A percentile compares a stretch with the other conserved stretches of the same genome.
phyloP scores from a whole-genome alignment of 2,113 vertebrate species.

The Cephalopterus ornatus region DNA sequence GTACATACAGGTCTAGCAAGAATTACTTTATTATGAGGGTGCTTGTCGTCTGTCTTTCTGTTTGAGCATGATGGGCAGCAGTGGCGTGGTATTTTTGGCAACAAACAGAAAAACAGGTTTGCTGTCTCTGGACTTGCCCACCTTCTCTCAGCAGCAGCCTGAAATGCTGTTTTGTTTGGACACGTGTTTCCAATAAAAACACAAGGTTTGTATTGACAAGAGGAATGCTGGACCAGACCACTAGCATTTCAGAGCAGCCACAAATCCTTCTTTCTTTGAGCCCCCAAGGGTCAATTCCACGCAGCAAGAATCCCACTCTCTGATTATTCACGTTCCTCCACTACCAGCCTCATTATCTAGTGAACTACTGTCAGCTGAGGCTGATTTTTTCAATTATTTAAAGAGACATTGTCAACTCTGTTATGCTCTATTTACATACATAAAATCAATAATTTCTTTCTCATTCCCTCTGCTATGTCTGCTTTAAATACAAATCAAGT shows the following conservation, averaged over 20 bases:
- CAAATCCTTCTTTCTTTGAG: constrained; percentile 51
- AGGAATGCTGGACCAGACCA: constrained; percentile 61
- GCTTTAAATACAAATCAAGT: neutral
- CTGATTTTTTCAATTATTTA: constrained; percentile 23
- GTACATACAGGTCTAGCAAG: neutral
- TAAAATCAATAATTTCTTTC: neutral
- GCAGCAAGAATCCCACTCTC: neutral
- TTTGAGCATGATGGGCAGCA: neutral
- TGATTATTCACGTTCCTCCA: constrained; percentile 24
- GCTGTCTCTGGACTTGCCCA: neutral
- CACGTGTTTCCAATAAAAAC: constrained; percentile 73
- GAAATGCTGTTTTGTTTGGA: constrained; percentile 30
- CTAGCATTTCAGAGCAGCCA: constrained; percentile 48
- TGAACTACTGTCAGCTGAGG: constrained; percentile 21
- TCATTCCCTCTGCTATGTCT: neutral
- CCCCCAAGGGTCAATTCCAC: constrained; percentile 47
- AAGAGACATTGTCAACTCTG: neutral
- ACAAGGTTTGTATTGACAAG: constrained; percentile 58
- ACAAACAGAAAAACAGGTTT: constrained; percentile 36
- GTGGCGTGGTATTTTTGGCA: constrained; percentile 10
- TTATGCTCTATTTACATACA: neutral
- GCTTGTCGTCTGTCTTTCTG: neutral
- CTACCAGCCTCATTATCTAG: constrained; percentile 3
- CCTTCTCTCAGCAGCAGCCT: constrained; percentile 31
- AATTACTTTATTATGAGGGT: neutral